Evolutionary conservation across 1,140 invertebrate genomes (phyloP).

Genomic region (Cryptotermes secundus): DNA sequence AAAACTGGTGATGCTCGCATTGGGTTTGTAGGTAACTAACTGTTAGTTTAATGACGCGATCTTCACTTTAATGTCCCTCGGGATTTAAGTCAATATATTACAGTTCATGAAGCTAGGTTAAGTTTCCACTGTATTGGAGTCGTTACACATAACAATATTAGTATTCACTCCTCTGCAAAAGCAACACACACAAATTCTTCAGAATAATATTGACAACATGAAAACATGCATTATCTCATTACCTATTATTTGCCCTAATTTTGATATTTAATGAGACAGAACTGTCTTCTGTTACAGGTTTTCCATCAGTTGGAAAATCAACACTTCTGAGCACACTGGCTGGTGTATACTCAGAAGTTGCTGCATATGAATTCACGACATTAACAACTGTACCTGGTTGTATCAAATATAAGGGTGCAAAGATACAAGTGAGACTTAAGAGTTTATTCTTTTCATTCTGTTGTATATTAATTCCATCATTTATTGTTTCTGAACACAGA

Average conservation of each 20-base stretch:
- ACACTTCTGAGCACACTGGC: constrained; percentile 95
- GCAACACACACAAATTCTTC: too few species aligned
- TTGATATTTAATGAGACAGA: constrained; percentile 44
- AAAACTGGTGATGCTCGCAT: constrained; percentile 99
- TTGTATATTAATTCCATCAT: too few species aligned
- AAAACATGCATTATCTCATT: neutral
- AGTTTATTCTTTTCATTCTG: too few species aligned
- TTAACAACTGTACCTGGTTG: constrained; percentile 99
- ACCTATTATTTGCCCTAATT: constrained; percentile 45
- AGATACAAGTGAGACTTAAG: constrained; percentile 80
- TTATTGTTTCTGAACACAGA: too few species aligned
- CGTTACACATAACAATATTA: too few species aligned
- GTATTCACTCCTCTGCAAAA: too few species aligned
- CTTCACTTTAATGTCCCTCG: too few species aligned
- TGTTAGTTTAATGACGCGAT: neutral
- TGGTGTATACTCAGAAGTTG: constrained; percentile 99
- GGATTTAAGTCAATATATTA: too few species aligned
- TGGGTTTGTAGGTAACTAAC: constrained; percentile 85
- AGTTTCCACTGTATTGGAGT: too few species aligned
- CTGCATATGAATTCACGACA: constrained; percentile 99
- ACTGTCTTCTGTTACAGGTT: constrained; percentile 62
- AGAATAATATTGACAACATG: too few species aligned
- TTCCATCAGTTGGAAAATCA: constrained; percentile 99
- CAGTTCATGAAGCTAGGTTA: too few species aligned
- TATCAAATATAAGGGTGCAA: constrained; percentile 99